These are phyloP conservation scores for Diabrotica virgifera DNA, from an alignment of 1,140 invertebrate genomes.

Conservation along the genomic window DNA sequence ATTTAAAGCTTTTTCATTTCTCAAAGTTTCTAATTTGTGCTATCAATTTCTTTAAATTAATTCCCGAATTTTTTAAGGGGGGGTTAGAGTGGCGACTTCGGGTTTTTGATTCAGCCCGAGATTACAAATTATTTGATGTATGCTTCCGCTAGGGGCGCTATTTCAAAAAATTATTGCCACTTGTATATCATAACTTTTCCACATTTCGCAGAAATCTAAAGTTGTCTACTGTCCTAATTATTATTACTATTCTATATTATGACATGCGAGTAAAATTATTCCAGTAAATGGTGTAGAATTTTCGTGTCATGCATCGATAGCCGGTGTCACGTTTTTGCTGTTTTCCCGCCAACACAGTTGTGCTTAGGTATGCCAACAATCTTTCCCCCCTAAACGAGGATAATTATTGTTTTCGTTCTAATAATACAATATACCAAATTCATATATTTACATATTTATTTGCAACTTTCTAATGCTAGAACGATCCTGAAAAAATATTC, in stretches of 20 bases:
- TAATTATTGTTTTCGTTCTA: neutral
- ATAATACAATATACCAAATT: no score
- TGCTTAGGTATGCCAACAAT: neutral
- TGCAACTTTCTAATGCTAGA: no score
- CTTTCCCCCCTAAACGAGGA: neutral
- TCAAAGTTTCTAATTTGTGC: neutral
- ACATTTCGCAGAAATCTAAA: neutral
- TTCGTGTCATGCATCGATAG: neutral
- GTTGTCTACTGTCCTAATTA: neutral
- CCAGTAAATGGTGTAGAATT: neutral
- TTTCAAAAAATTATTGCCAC: slow-evolving; percentile 34
- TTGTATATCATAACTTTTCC: neutral
- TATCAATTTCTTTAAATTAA: slow-evolving; percentile 25
- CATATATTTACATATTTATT: no score
- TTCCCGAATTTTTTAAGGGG: slow-evolving; percentile 45
- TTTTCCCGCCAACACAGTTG: neutral
- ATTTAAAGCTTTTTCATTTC: slow-evolving; percentile 5
- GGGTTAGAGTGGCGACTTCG: slow-evolving; percentile 57
- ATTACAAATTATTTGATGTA: slow-evolving; percentile 38
- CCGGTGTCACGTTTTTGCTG: neutral
- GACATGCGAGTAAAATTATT: neutral
- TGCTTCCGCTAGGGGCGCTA: slow-evolving; percentile 37
- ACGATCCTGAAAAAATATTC: no score
- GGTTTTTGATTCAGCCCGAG: slow-evolving; percentile 34
- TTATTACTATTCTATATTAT: neutral